Base-by-base conservation (phyloP, 2,797 vertebrate species). In the Eptatretus atami region DNA sequence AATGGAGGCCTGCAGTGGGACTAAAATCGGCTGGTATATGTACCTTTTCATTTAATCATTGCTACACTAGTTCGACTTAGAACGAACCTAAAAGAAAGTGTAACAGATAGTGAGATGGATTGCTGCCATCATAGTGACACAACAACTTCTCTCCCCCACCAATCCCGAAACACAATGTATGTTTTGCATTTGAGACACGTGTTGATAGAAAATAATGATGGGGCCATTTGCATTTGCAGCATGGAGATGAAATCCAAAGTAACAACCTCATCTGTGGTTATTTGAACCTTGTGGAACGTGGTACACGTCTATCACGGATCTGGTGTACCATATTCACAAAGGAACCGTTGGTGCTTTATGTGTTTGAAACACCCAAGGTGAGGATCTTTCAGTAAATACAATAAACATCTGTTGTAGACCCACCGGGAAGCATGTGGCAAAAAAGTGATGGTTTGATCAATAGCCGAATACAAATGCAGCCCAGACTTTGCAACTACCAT, bases 241-340 rank as follows among this genome's bases (percentile, higher is more conserved):
- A 65, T 15, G 64, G 24, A 54, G 24, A 31, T 69, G 87, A 83
- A 84, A 79, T 69, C 79, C 77, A 68, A 70, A 67, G 79, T 63
- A 81, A 76, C 73, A 82, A 78, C 67, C 67, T 84, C 66, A 73
- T 82, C 55, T 79, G 79, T 54, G 75, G 82, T 65, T 73, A 76
- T 69, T 79, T 93, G 64, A 75, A 77, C 44, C 74, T 86, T 68
- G 80, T 81, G 67, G 81, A 86, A 65, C 81, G 82, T 69, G 77
- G 82, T n/a, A 24, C 25, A 66, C 81, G 76, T 71, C 74, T 69
- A 67, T 90, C 81, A 85, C 83, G 81, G 70, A 76, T 77, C 69
- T 84, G 80, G 82, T 79, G 74, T 11, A 72, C 78, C 65, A 76
- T 90, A 68, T 78, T 76, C 63, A 78, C 77, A 68, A 68, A 73